Conservation (phyloP, 2,888 invertebrate species). For the Euphydryas editha region DNA sequence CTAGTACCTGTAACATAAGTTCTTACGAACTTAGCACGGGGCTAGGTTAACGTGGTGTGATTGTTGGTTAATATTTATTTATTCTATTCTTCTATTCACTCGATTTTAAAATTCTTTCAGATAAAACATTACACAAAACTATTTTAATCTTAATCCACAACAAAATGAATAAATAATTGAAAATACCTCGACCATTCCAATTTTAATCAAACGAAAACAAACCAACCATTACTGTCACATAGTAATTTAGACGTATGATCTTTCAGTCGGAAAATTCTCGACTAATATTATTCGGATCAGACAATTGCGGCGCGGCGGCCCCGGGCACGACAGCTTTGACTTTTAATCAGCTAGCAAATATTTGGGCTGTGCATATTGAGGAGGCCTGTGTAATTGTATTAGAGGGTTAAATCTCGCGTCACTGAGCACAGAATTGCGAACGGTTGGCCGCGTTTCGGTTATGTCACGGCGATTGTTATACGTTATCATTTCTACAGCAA, state of each 20-base stretch:
- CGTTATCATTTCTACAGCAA: slow-evolving; percentile 8
- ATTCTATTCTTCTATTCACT: too few relatives aligned
- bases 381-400: slow-evolving; percentile 78
- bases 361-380: slow-evolving; percentile 77
- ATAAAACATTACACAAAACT: too few relatives aligned
- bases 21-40: too few relatives aligned
- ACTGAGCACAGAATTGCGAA: slow-evolving; percentile 56
- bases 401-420: slow-evolving; percentile 61
- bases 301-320: slow-evolving; percentile 67
- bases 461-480: slow-evolving; percentile 57
- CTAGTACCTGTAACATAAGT: too few relatives aligned
- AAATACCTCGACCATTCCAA: slow-evolving; percentile 6
- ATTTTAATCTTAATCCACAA: neutral
- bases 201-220: slow-evolving; percentile 11
- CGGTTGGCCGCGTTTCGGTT: slow-evolving; percentile 57
- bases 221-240: slow-evolving; percentile 23
- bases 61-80: too few relatives aligned
- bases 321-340: slow-evolving; percentile 74
- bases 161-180: neutral
- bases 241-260: slow-evolving; percentile 61
- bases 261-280: slow-evolving; percentile 66
- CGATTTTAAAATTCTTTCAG: too few relatives aligned
- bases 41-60: too few relatives aligned
- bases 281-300: slow-evolving; percentile 78
- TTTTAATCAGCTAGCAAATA: slow-evolving; percentile 81